Evolutionary conservation across 2,797 vertebrate species (phyloP), one percentile per base, ranked within the genome.

Genomic region (Micropoecilia bifurca): DNA sequence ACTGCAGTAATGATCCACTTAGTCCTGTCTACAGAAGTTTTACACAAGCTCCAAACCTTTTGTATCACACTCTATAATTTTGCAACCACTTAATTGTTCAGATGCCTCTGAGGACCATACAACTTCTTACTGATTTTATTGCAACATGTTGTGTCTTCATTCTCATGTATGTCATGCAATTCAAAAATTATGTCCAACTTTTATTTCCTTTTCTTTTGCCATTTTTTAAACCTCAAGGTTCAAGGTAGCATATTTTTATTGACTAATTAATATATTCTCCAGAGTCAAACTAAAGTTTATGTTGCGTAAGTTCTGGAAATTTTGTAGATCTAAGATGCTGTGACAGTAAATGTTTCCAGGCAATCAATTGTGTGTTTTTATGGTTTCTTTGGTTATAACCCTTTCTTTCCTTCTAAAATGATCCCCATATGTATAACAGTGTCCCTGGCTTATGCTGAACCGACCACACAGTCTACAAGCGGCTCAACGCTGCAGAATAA

Each of bases 401-500:
- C 81, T 86, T 81, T 46, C 80, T 77, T 13, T 68, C 25, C 45
- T n/a, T 76, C 77, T 33, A 16, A 91, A 95, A 95, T 87, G 80
- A 89, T 90, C 90, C 79, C 91, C 94, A 96, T 89, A 93, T 95
- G 94, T 87, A 83, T 73, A 87, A 76, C 84, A 75, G 86, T 78
- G 84, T 90, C 91, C 71, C 85, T 92, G 89, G 88, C 88, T 92
- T 84, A 86, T 88, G 93, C 91, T 91, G 85, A 91, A 90, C 86
- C 77, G 89, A 48, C 86, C 80, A 69, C 83, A 87, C 78, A 81
- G 77, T 79, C 80, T 73, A 79, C 68, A 73, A 47, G 74, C 80
- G 76, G 71, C 85, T 85, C 79, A 84, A 79, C 82, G 81, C 73
- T 73, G 81, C 39, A 43, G 50, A 76, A 73, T 83, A 85, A 90